phyloP scores from a whole-genome alignment of 2,888 invertebrate species.

The Trichogramma evanescens region DNA sequence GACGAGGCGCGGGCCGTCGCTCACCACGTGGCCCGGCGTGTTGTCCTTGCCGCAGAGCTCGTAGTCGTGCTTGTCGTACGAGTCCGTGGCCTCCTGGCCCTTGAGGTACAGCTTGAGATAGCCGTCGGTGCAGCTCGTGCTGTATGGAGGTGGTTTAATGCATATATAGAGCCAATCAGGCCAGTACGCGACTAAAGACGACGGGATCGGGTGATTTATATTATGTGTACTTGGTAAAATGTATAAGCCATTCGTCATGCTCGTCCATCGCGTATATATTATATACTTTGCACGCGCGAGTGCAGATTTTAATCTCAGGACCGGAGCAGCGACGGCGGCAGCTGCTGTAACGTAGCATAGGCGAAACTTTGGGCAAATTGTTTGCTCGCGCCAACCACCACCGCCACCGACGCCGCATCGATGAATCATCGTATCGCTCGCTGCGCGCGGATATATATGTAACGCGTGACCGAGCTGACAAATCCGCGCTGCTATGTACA shows the following conservation, averaged over 20 bases:
- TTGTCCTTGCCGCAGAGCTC: slow-evolving; percentile 80
- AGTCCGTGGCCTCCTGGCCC: slow-evolving; percentile 86
- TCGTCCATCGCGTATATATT: too few species aligned
- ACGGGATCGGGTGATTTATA: background rate
- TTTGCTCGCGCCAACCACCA: too few species aligned
- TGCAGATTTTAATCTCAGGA: background rate
- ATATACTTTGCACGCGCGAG: background rate
- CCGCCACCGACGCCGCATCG: too few species aligned
- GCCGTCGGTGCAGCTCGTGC: slow-evolving; percentile 71
- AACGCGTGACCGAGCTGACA: background rate
- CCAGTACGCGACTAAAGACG: background rate
- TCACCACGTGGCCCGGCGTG: slow-evolving; percentile 73
- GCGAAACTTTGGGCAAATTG: too few species aligned
- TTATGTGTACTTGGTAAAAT: background rate
- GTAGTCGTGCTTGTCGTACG: slow-evolving; percentile 88
- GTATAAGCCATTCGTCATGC: background rate
- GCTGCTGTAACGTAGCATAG: too few species aligned
- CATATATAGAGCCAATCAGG: background rate
- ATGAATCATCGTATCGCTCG: too few species aligned
- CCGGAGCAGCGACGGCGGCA: background rate
- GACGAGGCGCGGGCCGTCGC: slow-evolving; percentile 86
- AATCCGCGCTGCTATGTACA: background rate
- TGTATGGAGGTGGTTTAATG: slow-evolving; percentile 33
- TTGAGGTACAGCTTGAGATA: slow-evolving; percentile 85
- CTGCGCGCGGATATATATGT: background rate